Evolutionary conservation across 1,140 invertebrate genomes (phyloP).

Genomic region (Conopomorpha cramerella): DNA sequence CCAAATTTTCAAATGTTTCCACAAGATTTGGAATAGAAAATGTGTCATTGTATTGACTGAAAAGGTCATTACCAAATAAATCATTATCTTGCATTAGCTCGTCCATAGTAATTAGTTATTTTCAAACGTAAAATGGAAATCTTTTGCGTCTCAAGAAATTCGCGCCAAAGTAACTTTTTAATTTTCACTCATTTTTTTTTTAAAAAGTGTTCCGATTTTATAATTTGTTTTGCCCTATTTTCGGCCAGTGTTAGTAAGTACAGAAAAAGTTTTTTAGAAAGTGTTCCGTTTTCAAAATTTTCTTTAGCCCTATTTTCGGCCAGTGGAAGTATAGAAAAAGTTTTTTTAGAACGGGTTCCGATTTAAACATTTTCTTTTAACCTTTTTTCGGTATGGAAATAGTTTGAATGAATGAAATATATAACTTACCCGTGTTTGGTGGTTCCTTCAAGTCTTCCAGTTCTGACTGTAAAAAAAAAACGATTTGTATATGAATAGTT

Average conservation of each 20-base stretch:
- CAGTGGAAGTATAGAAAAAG: too few species aligned
- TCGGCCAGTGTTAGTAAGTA: not conserved
- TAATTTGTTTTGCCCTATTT: not conserved
- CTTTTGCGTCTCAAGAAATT: not conserved
- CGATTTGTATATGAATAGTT: too few species aligned
- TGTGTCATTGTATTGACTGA: slow-evolving; percentile 20
- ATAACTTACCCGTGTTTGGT: slow-evolving; percentile 29
- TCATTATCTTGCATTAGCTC: slow-evolving; percentile 6
- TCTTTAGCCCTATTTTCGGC: not conserved
- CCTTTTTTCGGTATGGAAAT: not conserved
- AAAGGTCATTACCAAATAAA: slow-evolving; percentile 11
- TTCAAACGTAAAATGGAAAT: slow-evolving; percentile 1
- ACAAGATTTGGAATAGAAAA: slow-evolving; percentile 9
- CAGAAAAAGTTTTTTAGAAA: too few species aligned
- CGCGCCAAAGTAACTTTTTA: slow-evolving; percentile 1
- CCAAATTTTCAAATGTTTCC: slow-evolving; percentile 8
- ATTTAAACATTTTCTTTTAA: not conserved
- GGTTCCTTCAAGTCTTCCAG: slow-evolving; percentile 41
- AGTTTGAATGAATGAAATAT: not conserved
- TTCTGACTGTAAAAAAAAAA: slow-evolving; percentile 32
- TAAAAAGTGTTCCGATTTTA: not conserved
- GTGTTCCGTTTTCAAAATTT: not conserved
- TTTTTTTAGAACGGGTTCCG: not conserved
- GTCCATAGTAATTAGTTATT: slow-evolving; percentile 8
- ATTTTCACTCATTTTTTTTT: not conserved